Percentiles rank a stretch among this genome's conserved stretches.
phyloP scores from a whole-genome alignment of 2,113 vertebrate species.

The Equus przewalskii region DNA sequence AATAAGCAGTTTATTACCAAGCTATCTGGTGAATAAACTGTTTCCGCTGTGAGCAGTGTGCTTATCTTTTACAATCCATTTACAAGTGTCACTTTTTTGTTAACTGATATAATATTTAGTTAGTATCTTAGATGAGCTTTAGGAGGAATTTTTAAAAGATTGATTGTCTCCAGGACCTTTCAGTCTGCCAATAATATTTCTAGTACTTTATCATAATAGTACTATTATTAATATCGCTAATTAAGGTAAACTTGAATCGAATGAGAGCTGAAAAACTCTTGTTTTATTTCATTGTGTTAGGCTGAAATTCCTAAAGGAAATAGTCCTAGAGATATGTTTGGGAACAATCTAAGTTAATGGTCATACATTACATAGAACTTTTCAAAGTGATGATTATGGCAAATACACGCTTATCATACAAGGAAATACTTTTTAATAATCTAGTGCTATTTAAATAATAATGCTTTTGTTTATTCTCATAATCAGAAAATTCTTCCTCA shows the following conservation, averaged over 20 bases:
- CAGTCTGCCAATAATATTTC: neutral
- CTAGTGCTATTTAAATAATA: neutral
- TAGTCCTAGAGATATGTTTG: neutral
- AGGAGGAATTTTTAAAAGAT: neutral
- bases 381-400: neutral
- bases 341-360: neutral
- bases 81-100: neutral
- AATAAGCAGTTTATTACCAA: slow-evolving; percentile 20
- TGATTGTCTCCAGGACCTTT: neutral
- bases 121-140: neutral
- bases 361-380: neutral
- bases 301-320: slow-evolving; percentile 24
- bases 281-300: neutral
- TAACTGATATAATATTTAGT: slow-evolving; percentile 24
- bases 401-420: neutral
- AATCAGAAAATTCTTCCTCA: neutral
- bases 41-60: neutral
- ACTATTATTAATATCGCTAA: neutral
- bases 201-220: neutral
- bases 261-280: neutral
- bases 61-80: neutral
- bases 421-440: slow-evolving; percentile 46
- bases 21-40: neutral
- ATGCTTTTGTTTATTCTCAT: neutral
- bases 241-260: neutral